phyloP scores from a whole-genome alignment of 2,797 vertebrate genomes.

The Parauchenoglanis ngamensis region DNA sequence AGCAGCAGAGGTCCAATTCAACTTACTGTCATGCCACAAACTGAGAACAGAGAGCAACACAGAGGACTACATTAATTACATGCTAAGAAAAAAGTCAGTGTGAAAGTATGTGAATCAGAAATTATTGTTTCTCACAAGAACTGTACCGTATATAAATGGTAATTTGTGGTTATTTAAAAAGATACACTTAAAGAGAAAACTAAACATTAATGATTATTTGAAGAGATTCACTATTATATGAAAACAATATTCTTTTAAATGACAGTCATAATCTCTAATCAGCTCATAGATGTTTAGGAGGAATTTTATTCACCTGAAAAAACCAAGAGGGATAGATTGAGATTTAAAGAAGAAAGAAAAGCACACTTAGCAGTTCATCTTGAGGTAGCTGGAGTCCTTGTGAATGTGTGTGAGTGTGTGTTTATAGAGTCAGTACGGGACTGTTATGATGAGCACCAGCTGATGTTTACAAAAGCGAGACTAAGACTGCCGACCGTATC shows the following conservation, averaged over 20 bases:
- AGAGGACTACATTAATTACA: neutral
- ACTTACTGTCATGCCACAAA: slow-evolving; percentile 1
- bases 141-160: neutral
- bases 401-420: slow-evolving; percentile 36
- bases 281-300: slow-evolving; percentile 9
- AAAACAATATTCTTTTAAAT: neutral
- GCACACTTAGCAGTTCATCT: slow-evolving; percentile 26
- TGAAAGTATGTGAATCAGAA: neutral
- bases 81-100: slow-evolving; percentile 3
- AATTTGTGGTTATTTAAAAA: too few relatives aligned
- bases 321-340: slow-evolving; percentile 8
- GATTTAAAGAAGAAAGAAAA: slow-evolving; percentile 20
- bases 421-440: slow-evolving; percentile 21
- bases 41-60: neutral
- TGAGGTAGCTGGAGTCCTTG: slow-evolving; percentile 40
- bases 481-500: slow-evolving; percentile 30
- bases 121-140: neutral
- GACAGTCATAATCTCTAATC: neutral
- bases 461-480: slow-evolving; percentile 50
- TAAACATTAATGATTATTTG: too few relatives aligned
- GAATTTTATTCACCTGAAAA: neutral
- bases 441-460: slow-evolving; percentile 52
- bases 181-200: too few relatives aligned
- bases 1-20: slow-evolving; percentile 15
- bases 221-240: neutral